These are phyloP conservation scores for Aphelocoma californica DNA, from an alignment of 2,797 vertebrate genomes.

Conservation along the genomic window DNA sequence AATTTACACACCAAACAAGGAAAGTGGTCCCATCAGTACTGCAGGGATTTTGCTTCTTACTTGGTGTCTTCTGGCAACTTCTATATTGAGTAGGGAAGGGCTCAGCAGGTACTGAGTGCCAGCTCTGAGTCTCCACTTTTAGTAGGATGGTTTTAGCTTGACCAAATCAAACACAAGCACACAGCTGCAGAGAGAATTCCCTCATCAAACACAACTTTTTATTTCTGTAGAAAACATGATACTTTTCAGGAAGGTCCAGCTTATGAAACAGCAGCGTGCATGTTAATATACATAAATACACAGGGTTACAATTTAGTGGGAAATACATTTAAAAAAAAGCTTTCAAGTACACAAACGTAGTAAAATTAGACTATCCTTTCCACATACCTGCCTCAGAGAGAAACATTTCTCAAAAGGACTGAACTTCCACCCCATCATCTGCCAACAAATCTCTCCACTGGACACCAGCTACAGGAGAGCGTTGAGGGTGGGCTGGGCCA, in stretches of 20 bases:
- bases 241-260: slow-evolving; percentile 31
- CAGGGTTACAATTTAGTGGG: slow-evolving; percentile 38
- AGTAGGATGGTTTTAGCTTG: neutral
- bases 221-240: slow-evolving; percentile 52
- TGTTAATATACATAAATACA: slow-evolving; percentile 63
- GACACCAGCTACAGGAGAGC: neutral
- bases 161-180: neutral
- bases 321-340: neutral
- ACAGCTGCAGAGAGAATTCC: neutral
- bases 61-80: neutral
- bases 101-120: neutral
- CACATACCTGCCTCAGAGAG: neutral
- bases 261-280: slow-evolving; percentile 45
- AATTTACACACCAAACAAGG: neutral
- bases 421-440: neutral
- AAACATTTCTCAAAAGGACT: neutral
- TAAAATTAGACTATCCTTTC: slow-evolving; percentile 5
- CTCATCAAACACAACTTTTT: slow-evolving; percentile 28
- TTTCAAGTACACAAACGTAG: slow-evolving; percentile 59
- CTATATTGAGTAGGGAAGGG: neutral
- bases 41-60: neutral
- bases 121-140: neutral
- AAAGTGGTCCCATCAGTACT: neutral
- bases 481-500: neutral
- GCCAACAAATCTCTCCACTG: neutral